phyloP scores from a whole-genome alignment of 2,797 vertebrate genomes.

The Dicrostonyx torquatus region DNA sequence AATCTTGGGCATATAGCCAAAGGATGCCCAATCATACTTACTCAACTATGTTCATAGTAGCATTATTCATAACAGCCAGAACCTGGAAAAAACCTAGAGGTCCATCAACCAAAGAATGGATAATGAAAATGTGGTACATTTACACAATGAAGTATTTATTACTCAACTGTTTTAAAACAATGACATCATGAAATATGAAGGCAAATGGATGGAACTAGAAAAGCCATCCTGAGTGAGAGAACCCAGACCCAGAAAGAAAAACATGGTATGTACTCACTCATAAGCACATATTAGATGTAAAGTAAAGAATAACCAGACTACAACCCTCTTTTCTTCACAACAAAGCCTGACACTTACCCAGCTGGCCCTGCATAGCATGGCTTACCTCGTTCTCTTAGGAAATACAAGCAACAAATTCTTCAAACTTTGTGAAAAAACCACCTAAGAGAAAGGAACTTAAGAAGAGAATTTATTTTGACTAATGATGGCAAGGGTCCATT shows the following conservation, averaged over 20 bases:
- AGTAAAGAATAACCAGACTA: background rate
- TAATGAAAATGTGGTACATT: background rate
- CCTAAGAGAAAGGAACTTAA: background rate
- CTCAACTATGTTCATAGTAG: background rate
- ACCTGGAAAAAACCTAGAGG: background rate
- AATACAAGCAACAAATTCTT: background rate
- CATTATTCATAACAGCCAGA: background rate
- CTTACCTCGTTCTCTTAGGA: background rate
- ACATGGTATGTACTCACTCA: background rate
- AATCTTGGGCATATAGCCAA: background rate
- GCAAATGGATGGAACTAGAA: background rate
- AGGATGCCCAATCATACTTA: background rate
- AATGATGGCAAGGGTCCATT: background rate
- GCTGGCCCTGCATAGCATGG: background rate
- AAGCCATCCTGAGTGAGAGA: background rate
- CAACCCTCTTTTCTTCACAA: background rate
- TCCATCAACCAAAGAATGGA: background rate
- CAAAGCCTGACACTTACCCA: background rate
- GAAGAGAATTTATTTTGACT: too few relatives aligned
- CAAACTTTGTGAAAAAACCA: background rate
- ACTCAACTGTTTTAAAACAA: background rate
- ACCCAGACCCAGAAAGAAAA: background rate
- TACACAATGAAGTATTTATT: background rate
- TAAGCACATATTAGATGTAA: background rate
- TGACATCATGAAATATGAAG: background rate